These are phyloP conservation scores for Choloepus hoffmanni DNA, from an alignment of 2,113 vertebrate species.

Conservation along the genomic window DNA sequence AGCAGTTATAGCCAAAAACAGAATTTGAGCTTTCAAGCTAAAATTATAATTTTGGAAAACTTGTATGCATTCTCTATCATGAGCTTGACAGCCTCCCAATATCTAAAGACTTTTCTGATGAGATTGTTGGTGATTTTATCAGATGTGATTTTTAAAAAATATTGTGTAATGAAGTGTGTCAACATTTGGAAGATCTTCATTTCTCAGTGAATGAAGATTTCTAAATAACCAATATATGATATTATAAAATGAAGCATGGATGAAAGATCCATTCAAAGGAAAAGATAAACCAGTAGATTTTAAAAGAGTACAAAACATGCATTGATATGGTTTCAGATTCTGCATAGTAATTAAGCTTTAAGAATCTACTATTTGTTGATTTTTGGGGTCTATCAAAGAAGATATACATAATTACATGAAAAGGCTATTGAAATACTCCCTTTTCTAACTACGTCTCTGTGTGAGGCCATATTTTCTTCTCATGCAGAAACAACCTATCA, in stretches of 20 bases:
- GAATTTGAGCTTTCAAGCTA: not conserved
- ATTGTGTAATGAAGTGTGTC: not conserved
- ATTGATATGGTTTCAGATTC: not conserved
- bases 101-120: not conserved
- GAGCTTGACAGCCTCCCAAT: not conserved
- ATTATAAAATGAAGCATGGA: not conserved
- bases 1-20: conserved; percentile 30
- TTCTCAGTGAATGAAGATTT: not conserved
- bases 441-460: not conserved
- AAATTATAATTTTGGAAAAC: conserved; percentile 18
- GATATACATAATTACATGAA: not conserved
- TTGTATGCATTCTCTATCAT: not conserved
- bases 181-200: conserved; percentile 26
- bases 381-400: not conserved
- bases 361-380: not conserved
- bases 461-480: conserved; percentile 16
- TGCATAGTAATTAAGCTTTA: conserved; percentile 4
- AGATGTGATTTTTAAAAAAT: not conserved
- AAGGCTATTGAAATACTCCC: not conserved
- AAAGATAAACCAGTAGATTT: not conserved
- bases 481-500: not conserved
- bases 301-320: not conserved
- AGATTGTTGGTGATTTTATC: not conserved
- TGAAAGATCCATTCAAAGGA: not conserved
- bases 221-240: not conserved